phyloP scores from a whole-genome alignment of 1,140 invertebrate genomes.

The Philotrypesis tridentata region DNA sequence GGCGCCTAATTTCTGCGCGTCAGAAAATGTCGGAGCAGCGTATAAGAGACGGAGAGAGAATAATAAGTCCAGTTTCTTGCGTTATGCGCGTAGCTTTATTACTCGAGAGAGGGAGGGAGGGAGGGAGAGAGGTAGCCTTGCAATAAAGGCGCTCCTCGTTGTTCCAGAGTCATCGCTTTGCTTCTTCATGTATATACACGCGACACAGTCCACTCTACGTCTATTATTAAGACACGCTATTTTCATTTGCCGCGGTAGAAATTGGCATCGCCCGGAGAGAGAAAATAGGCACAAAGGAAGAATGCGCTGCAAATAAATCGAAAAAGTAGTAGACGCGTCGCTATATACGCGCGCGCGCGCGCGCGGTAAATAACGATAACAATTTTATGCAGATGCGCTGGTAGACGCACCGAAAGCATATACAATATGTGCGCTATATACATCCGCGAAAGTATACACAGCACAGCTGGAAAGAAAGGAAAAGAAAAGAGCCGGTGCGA shows the following conservation, averaged over 20 bases:
- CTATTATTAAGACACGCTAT: constrained; percentile 38
- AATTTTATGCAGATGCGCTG: no score
- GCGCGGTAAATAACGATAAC: no score
- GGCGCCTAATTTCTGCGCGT: no score
- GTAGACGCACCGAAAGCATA: no score
- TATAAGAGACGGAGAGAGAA: no score
- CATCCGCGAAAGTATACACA: no score
- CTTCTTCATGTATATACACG: constrained; percentile 9
- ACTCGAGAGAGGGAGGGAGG: not conserved
- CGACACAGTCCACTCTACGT: not conserved
- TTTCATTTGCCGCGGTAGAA: constrained; percentile 39
- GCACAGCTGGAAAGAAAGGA: not conserved
- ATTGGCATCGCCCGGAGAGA: constrained; percentile 21
- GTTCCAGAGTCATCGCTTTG: constrained; percentile 22
- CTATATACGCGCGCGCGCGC: no score
- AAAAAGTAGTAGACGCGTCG: no score
- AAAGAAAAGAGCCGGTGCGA: no score
- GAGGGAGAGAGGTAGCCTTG: not conserved
- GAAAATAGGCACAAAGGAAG: constrained; percentile 4
- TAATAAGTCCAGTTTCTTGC: no score
- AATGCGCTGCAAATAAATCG: constrained; percentile 11
- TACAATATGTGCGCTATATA: not conserved
- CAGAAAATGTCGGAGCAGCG: no score
- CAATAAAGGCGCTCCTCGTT: constrained; percentile 11
- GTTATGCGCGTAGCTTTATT: no score